These are phyloP conservation scores for Otus sunia DNA, from an alignment of 2,113 vertebrate species.

Conservation along the genomic window DNA sequence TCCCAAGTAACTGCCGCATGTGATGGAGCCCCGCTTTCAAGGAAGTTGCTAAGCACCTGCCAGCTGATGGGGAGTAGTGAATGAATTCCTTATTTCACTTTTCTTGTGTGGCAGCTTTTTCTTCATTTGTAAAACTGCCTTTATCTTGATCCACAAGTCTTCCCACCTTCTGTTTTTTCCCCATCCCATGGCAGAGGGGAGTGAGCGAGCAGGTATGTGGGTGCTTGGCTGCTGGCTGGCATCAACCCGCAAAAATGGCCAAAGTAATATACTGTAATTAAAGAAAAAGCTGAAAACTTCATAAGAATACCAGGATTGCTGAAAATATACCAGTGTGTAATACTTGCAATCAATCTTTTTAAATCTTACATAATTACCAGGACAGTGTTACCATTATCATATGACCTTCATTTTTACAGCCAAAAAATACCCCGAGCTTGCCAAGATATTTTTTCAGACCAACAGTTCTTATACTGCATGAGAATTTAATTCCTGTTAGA, in stretches of 20 bases:
- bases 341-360: slow-evolving; percentile 40
- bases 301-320: neutral
- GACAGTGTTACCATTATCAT: slow-evolving; percentile 67
- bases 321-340: slow-evolving; percentile 11
- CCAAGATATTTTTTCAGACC: slow-evolving; percentile 79
- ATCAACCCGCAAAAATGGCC: neutral
- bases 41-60: neutral
- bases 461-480: slow-evolving; percentile 72
- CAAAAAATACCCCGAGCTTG: slow-evolving; percentile 62
- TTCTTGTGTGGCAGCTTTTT: neutral
- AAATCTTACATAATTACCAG: slow-evolving; percentile 29
- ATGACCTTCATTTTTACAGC: slow-evolving; percentile 79
- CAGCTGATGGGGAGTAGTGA: neutral
- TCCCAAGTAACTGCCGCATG: neutral
- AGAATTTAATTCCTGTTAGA: slow-evolving; percentile 76
- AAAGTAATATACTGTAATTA: slow-evolving; percentile 28
- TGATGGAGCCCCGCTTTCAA: neutral
- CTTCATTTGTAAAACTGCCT: neutral
- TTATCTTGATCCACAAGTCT: neutral
- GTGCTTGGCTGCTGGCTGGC: neutral
- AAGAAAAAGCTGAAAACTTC: slow-evolving; percentile 34
- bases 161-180: neutral
- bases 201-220: neutral
- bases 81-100: neutral
- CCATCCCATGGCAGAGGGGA: neutral